Evolutionary conservation across 2,797 vertebrate genomes (phyloP).

Genomic region (Tolypeutes matacus): DNA sequence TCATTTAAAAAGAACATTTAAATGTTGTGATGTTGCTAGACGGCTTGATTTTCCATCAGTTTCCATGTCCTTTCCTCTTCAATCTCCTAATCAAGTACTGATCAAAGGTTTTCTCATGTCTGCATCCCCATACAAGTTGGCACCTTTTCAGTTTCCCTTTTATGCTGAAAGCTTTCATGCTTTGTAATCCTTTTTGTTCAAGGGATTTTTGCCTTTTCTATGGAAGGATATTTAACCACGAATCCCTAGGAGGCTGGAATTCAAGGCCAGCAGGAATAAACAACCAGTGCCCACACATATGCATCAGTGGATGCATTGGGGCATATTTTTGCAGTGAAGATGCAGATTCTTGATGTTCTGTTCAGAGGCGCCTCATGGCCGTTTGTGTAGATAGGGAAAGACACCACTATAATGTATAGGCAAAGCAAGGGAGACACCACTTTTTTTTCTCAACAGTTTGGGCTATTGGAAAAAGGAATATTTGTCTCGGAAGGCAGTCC

Average conservation of each 20-base stretch:
- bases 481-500: not conserved
- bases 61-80: constrained; percentile 20
- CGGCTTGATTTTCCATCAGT: constrained; percentile 11
- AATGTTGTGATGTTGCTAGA: not conserved
- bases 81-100: constrained; percentile 6
- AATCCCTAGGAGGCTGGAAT: not conserved
- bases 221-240: not conserved
- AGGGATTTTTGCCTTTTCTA: not conserved
- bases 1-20: constrained; percentile 47
- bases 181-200: constrained; percentile 19
- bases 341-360: not conserved
- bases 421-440: not conserved
- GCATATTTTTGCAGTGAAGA: not conserved
- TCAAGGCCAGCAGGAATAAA: not conserved
- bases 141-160: constrained; percentile 27
- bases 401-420: not conserved
- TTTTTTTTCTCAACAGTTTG: not conserved
- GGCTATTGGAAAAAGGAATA: not conserved
- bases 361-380: not conserved
- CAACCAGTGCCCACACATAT: not conserved
- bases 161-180: constrained; percentile 19
- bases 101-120: constrained; percentile 62
- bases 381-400: not conserved
- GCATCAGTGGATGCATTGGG: not conserved
- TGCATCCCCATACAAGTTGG: not conserved